Evolutionary conservation across 2,113 vertebrate species (phyloP).

Genomic region (Periophthalmus modestus): DNA sequence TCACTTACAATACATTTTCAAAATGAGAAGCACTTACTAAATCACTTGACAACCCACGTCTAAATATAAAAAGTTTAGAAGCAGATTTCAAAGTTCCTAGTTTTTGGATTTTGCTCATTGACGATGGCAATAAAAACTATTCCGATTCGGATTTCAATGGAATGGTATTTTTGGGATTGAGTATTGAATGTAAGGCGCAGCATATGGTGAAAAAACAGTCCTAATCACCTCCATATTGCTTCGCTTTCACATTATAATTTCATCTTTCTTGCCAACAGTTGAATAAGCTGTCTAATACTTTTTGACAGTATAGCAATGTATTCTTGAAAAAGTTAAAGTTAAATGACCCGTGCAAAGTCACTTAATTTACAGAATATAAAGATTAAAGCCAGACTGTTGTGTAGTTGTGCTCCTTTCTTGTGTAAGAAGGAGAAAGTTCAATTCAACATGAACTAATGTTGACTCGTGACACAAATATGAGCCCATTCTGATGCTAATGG

Average conservation of each 20-base stretch:
- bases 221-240: neutral
- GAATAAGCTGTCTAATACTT: neutral
- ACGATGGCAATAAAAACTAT: no score
- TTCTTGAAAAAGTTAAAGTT: neutral
- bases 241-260: neutral
- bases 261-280: neutral
- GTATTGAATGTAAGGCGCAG: no score
- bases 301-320: neutral
- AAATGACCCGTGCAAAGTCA: neutral
- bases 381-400: neutral
- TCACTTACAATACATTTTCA: no score
- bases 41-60: no score
- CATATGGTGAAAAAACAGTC: no score
- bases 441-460: conserved; percentile 76
- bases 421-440: conserved; percentile 45
- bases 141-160: no score
- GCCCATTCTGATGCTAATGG: conserved; percentile 78
- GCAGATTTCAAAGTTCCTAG: no score
- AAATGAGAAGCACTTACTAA: no score
- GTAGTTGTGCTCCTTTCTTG: neutral
- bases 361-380: neutral
- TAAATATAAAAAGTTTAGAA: no score
- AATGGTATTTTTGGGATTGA: no score
- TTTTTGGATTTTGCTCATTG: no score
- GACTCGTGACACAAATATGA: conserved; percentile 73